Evolutionary conservation across 2,113 vertebrate species (phyloP), one percentile per base, ranked within the genome.

Genomic region (Myrmecophaga tridactyla): DNA sequence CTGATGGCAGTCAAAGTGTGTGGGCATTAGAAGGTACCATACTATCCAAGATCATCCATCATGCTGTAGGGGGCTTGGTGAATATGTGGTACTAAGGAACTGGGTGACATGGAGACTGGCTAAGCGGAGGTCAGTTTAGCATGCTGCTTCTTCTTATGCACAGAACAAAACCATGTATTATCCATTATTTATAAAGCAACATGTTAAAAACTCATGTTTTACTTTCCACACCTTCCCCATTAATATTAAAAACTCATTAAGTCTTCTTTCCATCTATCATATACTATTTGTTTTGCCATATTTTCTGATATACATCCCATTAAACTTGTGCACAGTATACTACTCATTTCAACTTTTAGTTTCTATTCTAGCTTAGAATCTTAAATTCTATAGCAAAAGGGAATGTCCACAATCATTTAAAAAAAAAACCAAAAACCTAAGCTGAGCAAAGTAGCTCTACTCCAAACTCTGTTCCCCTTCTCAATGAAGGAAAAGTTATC

Each of bases 341-440:
- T 41, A 51, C 12, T 76, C 51, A 78, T 84, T 92, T 86, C 87
- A 88, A 86, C 34, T 83, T 85, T 72, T 36, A 73, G 83, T 75
- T 92, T 88, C 72, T 73, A 63, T 53, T 93, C 65, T 91, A 72
- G 73, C 82, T 60, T 51, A 58, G 39, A 14, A 21, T 82, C 72
- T 91, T 56, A 21, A 10, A 41, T 93, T 86, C 36, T 91, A 9
- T 63, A 67, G 63, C 62, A 69, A 34, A 73, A 78, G 11, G 15
- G 80, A 39, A 86, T 51, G 31, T n/a, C 43, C 29, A 4, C 67
- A 65, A 67, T 46, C 39, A 58, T 89, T 70, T 94, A 89, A 85
- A 18, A 62, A 31, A 58, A 77, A 46, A 29, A 53, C 27, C 2
- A 51, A 51, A 51, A 51, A 13, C 48, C 48, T 72, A 78, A 80